phyloP scores from a whole-genome alignment of 2,797 vertebrate genomes.

The Sphenodon punctatus region DNA sequence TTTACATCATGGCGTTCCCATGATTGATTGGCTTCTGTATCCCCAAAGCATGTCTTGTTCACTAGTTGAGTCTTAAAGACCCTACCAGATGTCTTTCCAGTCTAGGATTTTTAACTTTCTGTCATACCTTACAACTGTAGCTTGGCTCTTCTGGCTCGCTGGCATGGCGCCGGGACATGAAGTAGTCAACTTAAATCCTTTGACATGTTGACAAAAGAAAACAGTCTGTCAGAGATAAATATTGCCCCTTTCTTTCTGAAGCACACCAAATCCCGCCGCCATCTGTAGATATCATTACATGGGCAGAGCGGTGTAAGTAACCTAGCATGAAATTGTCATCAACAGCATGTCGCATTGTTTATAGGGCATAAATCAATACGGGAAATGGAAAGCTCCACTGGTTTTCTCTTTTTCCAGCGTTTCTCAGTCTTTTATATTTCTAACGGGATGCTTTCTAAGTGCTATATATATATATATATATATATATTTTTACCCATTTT shows the following conservation, averaged over 20 bases:
- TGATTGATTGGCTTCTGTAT: neutral
- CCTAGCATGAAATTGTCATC: constrained; percentile 45
- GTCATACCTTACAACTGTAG: neutral
- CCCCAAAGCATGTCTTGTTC: neutral
- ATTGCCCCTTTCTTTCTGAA: neutral
- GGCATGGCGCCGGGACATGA: constrained; percentile 33
- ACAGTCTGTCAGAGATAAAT: constrained; percentile 50
- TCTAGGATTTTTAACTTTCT: neutral
- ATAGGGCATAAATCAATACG: constrained; percentile 53
- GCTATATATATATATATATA: too few relatives aligned
- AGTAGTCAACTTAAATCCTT: constrained; percentile 53
- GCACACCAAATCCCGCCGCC: constrained; percentile 27
- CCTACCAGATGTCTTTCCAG: neutral
- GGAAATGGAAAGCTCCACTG: constrained; percentile 20
- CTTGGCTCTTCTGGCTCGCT: constrained; percentile 23
- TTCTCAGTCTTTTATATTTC: constrained; percentile 53
- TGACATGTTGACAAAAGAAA: constrained; percentile 40
- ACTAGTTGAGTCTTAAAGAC: neutral
- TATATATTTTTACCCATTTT: too few relatives aligned
- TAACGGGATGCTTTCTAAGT: constrained; percentile 11
- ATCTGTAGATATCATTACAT: neutral
- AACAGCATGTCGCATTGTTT: constrained; percentile 28
- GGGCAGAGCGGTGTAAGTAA: constrained; percentile 11
- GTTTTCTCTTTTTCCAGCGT: constrained; percentile 15
- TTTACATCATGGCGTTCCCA: neutral